A percentile compares a stretch with the other conserved stretches of the same genome.
These are phyloP conservation scores for Drosophila greeni DNA, from an alignment of 2,888 invertebrate species.

Conservation along the genomic window DNA sequence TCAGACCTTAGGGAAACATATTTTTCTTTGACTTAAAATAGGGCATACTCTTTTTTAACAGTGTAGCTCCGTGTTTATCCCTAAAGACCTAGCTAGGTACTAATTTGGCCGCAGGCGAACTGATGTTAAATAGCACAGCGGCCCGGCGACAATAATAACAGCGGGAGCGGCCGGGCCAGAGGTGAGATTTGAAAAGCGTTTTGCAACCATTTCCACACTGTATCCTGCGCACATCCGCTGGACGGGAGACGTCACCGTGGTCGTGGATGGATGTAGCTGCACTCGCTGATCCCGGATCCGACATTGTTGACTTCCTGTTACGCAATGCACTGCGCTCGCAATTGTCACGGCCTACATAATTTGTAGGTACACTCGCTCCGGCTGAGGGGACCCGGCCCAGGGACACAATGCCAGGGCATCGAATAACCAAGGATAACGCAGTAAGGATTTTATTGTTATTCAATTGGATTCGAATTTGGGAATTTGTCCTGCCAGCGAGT, in stretches of 20 bases:
- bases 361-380: constrained; percentile 68
- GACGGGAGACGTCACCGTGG: not conserved
- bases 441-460: constrained; percentile 75
- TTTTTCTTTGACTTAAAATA: not conserved
- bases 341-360: constrained; percentile 55
- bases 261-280: constrained; percentile 12
- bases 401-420: constrained; percentile 70
- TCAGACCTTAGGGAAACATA: not conserved
- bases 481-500: constrained; percentile 3
- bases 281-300: constrained; percentile 31
- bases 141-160: constrained; percentile 51
- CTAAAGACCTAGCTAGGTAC: constrained; percentile 32
- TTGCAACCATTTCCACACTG: constrained; percentile 73
- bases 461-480: constrained; percentile 74
- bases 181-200: constrained; percentile 67
- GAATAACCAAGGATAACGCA: constrained; percentile 66
- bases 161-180: constrained; percentile 24
- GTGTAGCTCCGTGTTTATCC: constrained; percentile 10
- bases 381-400: constrained; percentile 14
- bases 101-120: constrained; percentile 75
- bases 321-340: constrained; percentile 31
- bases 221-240: constrained; percentile 72
- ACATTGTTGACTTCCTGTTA: constrained; percentile 70
- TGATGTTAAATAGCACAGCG: constrained; percentile 73
- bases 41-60: not conserved